Evolutionary conservation across 2,113 vertebrate species (phyloP), one percentile per base, ranked within the genome.

Genomic region (Hucho hucho): DNA sequence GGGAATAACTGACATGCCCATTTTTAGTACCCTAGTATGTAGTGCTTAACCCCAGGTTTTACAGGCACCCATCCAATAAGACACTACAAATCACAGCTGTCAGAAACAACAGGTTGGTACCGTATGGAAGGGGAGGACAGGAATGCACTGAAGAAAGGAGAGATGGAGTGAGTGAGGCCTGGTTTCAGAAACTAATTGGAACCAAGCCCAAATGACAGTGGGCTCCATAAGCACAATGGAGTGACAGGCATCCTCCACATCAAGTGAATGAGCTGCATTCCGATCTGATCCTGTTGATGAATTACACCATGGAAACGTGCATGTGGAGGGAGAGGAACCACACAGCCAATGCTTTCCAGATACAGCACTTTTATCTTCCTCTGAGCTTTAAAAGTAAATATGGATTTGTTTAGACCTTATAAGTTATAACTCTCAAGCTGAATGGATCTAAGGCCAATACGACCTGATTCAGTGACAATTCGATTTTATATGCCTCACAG

Each of bases 21-120:
- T 75, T 66, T 76, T 32, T 37, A 37, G 32, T 29, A 7, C 16
- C 32, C 20, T 20, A 69, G 49, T 73, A 29, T 67, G 69, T 20
- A 37, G 56, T 32, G 26, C 70, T 59, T 68, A 56, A 78, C 59
- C 71, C 3, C 6, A 53, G 73, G 65, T 75, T 79, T n/a, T 26
- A 24, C 49, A 20, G 2, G 61, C 56, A 4, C 22, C 64, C 47
- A 4, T 16, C 66, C 77, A 80, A 32, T 37, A 2, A 80, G 26
- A 74, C 37, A 61, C 74, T 12, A 83, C 78, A 84, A 87, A 82
- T 87, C 84, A 80, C n/a, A 5, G 43, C 72, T 56, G 70, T 78
- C 79, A 75, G 26, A 64, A 66, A 49, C 43, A 75, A 64, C 79
- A 82, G 76, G 80, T 83, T 84, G 78, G 73, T 81, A 76, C 83